Conservation (phyloP, 2,888 invertebrate genomes). For the Eucera pruinosa region DNA sequence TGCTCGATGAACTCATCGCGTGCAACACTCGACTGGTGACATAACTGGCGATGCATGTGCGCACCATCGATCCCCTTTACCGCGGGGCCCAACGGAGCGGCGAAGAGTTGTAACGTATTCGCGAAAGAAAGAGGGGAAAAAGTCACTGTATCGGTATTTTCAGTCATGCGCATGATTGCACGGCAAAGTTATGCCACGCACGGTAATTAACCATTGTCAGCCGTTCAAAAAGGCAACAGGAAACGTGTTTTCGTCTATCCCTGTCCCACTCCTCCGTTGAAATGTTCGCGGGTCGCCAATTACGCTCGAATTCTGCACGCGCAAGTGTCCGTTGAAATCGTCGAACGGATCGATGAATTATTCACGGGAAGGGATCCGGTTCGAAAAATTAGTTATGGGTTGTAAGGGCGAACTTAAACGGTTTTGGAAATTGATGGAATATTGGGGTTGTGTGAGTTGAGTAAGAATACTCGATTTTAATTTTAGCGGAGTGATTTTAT, state of each 20-base stretch:
- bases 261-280: too few relatives aligned
- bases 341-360: conserved; percentile 9
- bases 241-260: too few relatives aligned
- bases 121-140: background rate
- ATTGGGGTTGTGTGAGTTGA: too few relatives aligned
- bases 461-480: too few relatives aligned
- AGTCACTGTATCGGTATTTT: background rate
- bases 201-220: conserved; percentile 45
- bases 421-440: too few relatives aligned
- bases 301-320: background rate
- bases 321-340: conserved; percentile 1
- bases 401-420: too few relatives aligned
- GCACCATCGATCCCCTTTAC: conserved; percentile 27
- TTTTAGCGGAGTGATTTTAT: too few relatives aligned
- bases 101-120: background rate
- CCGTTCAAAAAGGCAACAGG: conserved; percentile 14
- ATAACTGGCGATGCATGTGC: conserved; percentile 62
- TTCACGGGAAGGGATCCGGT: background rate
- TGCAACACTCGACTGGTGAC: conserved; percentile 63
- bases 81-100: background rate
- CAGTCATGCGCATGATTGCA: conserved; percentile 19
- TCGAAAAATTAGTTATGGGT: background rate
- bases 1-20: conserved; percentile 73
- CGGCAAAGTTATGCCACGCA: conserved; percentile 20
- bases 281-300: background rate